Evolutionary conservation across 2,888 invertebrate species (phyloP), one percentile per base, ranked within the genome.

Genomic region (Latrodectus hesperus): DNA sequence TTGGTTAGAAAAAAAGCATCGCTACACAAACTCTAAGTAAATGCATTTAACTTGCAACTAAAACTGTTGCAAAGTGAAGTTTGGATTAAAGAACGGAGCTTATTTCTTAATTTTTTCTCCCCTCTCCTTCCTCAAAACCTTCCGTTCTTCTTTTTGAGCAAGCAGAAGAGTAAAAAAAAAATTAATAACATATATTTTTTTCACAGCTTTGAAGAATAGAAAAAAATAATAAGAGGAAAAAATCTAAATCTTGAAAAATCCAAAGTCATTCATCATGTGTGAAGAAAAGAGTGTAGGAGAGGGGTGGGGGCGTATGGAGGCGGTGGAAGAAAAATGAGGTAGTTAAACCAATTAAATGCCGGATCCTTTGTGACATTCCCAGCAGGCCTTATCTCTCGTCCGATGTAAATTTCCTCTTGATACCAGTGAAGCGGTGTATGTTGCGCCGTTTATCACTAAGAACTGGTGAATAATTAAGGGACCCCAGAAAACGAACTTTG

Each of bases 331-430:
- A 88, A 88, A 88, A 88, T 88, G 88, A 88, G 88, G 80, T 84
- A 82, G 88, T 88, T 88, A 88, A 88, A 88, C 84, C 88, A 88
- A 88, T 88, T 88, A 88, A 88, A 88, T 88, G 88, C 68, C 76
- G 88, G 75, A 79, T 88, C 88, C 72, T 84, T 88, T 82, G 81
- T 88, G 88, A 84, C 88, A 79, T 84, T 82, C 88, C 88, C 88
- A 75, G 52, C 65, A 88, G 88, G 52, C 88, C 84, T 88, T 88
- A 88, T 88, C 88, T 88, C 52, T 53, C 82, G 88, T 75, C 76
- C 84, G 88, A 88, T 88, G 88, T 88, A 88, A 88, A 88, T 88
- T 88, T 83, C 70, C 84, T 84, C 88, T 60, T 80, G 88, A 88
- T 88, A 84, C 88, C 77, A 81, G 67, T 81, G 88, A 71, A 68